Base-by-base conservation (phyloP, 2,888 invertebrate species). In the Ormyrus rosae region DNA sequence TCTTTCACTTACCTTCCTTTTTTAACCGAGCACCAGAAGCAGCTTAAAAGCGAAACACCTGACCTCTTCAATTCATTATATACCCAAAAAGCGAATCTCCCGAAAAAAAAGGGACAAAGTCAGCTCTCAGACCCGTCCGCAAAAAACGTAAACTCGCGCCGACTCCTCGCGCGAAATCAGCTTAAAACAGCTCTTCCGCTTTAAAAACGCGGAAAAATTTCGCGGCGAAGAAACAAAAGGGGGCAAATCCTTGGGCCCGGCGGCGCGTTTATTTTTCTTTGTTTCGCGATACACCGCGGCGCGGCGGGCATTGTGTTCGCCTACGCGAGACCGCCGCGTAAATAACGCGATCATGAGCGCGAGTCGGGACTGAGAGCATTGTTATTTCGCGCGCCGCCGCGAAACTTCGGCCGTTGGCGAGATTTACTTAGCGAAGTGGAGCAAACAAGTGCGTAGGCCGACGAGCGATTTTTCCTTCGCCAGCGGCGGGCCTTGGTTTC, bases 311-410 rank as follows among this genome's bases (percentile, higher is more conserved):
- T 50, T 58, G 72, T 63, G 34, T 0, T 34, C 34, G 34, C 34
- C 34, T 58, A 56, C 19, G 6, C 13, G n/a, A 34, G 34, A 53
- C n/a, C 10, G 9, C 56, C 71, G 69, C 77, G 77, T 82, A 83
- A 81, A 82, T 83, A 83, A 82, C 71, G 68, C 72, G 80, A 82
- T 81, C 80, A 67, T 67, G 51, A 74, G 45, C 58, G n/a, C 45
- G 34, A 34, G 34, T 34, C 34, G 34, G 34, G 0, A 34, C 8
- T 5, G 51, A 13, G 71, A 19, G 76, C 74, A 79, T 77, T 81
- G 73, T 80, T 77, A 75, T 60, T 67, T 67, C 51, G 11, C 56
- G 13, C 45, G 56, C 34, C 34, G 0, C 8, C 48, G 11, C 45
- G 48, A 68, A 68, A 60, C n/a, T 10, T 13, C 34, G 56, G 10